Evolutionary conservation across 2,888 invertebrate genomes (phyloP).

Genomic region (Myopa tessellatipennis): DNA sequence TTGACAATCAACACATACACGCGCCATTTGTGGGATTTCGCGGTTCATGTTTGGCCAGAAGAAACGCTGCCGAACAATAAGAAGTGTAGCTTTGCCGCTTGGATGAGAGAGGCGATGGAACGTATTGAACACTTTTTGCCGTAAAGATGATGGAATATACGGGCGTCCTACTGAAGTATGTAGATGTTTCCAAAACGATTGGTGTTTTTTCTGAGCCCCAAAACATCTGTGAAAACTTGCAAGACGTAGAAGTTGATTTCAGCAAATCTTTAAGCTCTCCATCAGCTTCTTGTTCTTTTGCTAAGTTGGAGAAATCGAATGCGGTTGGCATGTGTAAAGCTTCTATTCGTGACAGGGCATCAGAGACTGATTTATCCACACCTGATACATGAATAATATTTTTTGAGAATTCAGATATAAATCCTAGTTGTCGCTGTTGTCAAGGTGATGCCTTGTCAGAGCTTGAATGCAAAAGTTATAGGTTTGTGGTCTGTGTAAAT

Average conservation of each 20-base stretch:
- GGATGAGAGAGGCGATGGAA: conserved; percentile 8
- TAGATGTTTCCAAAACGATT: conserved; percentile 19
- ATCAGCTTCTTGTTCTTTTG: background rate
- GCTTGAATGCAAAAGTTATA: background rate
- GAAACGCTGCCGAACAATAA: background rate
- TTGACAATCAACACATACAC: conserved; percentile 11
- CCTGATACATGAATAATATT: conserved; percentile 13
- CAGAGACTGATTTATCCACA: too few relatives aligned
- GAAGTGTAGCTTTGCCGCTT: background rate
- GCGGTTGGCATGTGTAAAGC: conserved; percentile 30
- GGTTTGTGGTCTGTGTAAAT: conserved; percentile 4
- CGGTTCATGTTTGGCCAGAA: conserved; percentile 21
- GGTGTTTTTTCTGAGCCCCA: conserved; percentile 4
- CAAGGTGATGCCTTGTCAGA: conserved; percentile 11
- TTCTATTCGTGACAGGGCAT: conserved; percentile 6
- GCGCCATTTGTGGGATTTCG: conserved; percentile 5
- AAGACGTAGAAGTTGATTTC: background rate
- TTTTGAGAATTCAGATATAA: conserved; percentile 31
- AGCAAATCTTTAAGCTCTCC: conserved; percentile 1
- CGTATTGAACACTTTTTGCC: background rate
- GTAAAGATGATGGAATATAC: conserved; percentile 1
- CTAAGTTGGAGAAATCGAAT: background rate
- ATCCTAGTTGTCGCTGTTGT: conserved; percentile 26
- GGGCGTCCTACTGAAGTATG: conserved; percentile 1
- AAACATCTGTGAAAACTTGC: conserved; percentile 10